Evolutionary conservation across 2,888 invertebrate genomes (phyloP), one percentile per base, ranked within the genome.

Genomic region (Netelia inedita): DNA sequence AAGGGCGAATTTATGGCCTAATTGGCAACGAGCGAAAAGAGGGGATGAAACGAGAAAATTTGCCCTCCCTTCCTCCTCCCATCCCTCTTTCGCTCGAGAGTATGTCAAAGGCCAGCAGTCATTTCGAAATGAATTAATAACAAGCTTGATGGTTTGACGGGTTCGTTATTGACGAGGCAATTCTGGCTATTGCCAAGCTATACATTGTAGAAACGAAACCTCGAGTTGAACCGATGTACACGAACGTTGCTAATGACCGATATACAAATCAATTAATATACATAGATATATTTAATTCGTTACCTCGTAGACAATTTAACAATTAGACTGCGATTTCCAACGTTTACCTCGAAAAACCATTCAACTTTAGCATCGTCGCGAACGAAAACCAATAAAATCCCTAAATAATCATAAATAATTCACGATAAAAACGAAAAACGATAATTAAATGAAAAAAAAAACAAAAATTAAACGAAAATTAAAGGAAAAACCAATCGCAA

Each of bases 61-160:
- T n/a, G 10, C 11, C 35, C 19, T 1, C 21, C 57, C 5, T 19
- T 8, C 8, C 19, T 21, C 23, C 16, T 2, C 14, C 9, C 3
- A 41, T 53, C 65, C 10, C 65, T 53, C 11, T 66, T 14, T n/a
- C 66, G 8, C 43, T 57, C 46, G 10, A 46, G 10, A 46, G 65
- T 68, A n/a, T 16, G 65, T 75, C 50, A 65, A 75, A 35, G 55
- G 11, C 21, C 61, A 46, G 11, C 23, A 61, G 59, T 46, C 59
- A 79, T 83, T 85, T 71, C 46, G 65, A 69, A 78, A 74, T 82
- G 80, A 78, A 82, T 84, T 82, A 82, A 87, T 84, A 79, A 82
- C 76, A 75, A 87, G 50, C 74, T 79, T 76, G 83, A 82, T 79
- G 65, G 57, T 74, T 75, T 61, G 65, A 80, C 19, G 43, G 71